Evolutionary conservation across 1,140 invertebrate genomes (phyloP).

Genomic region (Melanaphis sacchari): DNA sequence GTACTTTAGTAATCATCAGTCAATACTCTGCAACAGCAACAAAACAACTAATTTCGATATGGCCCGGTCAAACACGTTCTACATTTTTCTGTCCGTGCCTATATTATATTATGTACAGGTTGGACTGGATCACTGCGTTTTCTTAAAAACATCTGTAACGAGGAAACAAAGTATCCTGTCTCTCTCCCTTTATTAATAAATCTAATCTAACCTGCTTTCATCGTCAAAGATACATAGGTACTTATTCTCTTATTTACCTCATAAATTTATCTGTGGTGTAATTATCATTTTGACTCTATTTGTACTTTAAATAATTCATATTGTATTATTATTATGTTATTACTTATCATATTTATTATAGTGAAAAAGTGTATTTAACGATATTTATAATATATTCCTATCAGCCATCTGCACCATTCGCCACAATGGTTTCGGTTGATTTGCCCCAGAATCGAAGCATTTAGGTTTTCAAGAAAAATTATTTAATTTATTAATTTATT

Average conservation of each 20-base stretch:
- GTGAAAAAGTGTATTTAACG: background rate
- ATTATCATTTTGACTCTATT: background rate
- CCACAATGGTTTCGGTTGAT: slow-evolving; percentile 30
- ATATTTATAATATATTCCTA: background rate
- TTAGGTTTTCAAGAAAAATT: slow-evolving; percentile 14
- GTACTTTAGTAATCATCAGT: background rate
- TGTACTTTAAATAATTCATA: background rate
- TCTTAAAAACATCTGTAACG: background rate
- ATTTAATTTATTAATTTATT: slow-evolving; percentile 1
- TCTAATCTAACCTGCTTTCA: background rate
- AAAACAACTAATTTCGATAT: background rate
- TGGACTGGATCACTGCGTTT: background rate
- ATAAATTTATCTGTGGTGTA: background rate
- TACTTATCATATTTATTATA: background rate
- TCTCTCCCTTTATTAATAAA: background rate
- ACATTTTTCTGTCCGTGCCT: background rate
- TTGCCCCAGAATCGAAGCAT: background rate
- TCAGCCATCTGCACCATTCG: background rate
- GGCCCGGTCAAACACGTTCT: background rate
- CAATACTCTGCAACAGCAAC: background rate
- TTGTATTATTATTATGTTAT: background rate
- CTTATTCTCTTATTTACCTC: background rate
- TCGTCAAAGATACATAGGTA: background rate
- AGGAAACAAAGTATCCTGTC: background rate
- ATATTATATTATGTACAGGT: background rate